phyloP scores from a whole-genome alignment of 23 tunicate genomes.

The Halocynthia roretzi region DNA sequence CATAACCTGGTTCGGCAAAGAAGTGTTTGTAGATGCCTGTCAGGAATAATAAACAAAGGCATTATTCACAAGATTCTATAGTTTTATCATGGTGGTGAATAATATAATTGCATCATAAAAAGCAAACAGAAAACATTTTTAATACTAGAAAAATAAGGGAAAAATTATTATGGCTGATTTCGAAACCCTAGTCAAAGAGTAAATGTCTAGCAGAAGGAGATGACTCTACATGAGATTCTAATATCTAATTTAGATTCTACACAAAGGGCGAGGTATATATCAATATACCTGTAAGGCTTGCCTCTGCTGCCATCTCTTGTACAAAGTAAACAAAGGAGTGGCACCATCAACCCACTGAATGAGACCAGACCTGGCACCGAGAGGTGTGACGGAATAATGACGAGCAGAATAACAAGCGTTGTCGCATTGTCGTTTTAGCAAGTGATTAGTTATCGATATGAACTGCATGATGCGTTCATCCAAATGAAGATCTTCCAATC shows the following conservation, averaged over 20 bases:
- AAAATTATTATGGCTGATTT: no score
- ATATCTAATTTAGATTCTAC: not conserved
- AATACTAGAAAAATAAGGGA: no score
- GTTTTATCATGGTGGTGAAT: no score
- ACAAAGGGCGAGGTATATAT: not conserved
- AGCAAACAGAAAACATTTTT: no score
- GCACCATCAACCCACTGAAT: slow-evolving; percentile 99
- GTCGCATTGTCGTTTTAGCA: slow-evolving; percentile 73
- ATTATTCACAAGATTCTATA: no score
- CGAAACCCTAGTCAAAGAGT: not conserved
- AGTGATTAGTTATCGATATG: slow-evolving; percentile 76
- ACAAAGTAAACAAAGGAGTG: slow-evolving; percentile 84
- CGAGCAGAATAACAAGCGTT: slow-evolving; percentile 78
- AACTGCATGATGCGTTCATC: slow-evolving; percentile 99
- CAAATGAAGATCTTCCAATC: slow-evolving; percentile 96
- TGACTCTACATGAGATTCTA: not conserved
- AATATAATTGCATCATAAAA: no score
- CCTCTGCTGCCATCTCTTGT: slow-evolving; percentile 98
- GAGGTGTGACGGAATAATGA: slow-evolving; percentile 96
- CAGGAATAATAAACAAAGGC: no score
- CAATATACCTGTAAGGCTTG: slow-evolving; percentile 33
- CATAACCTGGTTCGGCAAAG: slow-evolving; percentile 34
- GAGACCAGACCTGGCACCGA: slow-evolving; percentile 96
- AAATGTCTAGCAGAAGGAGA: not conserved
- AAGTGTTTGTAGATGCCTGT: no score